phyloP scores from a whole-genome alignment of 2,797 vertebrate genomes.

The Rhabdomys pumilio region DNA sequence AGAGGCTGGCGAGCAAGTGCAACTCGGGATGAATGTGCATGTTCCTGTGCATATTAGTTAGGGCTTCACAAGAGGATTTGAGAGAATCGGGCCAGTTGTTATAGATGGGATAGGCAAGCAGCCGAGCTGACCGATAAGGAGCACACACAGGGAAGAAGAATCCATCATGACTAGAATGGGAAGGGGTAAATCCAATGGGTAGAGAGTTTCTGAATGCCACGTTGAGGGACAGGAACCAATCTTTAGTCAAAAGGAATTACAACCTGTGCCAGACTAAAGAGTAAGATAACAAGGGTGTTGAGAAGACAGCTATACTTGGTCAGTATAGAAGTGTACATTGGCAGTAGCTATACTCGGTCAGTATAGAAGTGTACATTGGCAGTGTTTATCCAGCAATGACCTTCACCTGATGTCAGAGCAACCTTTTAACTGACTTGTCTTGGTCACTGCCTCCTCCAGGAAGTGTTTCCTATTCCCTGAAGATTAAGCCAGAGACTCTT shows the following conservation, averaged over 20 bases:
- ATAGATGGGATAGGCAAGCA: background rate
- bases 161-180: background rate
- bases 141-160: background rate
- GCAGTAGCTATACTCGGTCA: background rate
- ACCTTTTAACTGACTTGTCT: too few species aligned
- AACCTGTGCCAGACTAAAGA: background rate
- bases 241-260: background rate
- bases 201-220: background rate
- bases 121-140: background rate
- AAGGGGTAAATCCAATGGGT: background rate
- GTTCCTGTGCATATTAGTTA: background rate
- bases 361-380: background rate
- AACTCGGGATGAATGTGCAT: background rate
- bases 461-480: background rate
- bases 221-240: background rate
- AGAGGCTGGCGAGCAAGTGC: background rate
- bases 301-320: background rate
- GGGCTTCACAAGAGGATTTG: background rate
- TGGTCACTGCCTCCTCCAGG: background rate
- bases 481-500: background rate
- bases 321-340: background rate
- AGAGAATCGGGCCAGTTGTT: background rate
- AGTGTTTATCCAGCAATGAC: background rate
- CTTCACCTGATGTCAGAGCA: background rate
- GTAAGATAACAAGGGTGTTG: background rate